Evolutionary conservation across 2,888 invertebrate genomes (phyloP).

Genomic region (Osmoderma eremita): DNA sequence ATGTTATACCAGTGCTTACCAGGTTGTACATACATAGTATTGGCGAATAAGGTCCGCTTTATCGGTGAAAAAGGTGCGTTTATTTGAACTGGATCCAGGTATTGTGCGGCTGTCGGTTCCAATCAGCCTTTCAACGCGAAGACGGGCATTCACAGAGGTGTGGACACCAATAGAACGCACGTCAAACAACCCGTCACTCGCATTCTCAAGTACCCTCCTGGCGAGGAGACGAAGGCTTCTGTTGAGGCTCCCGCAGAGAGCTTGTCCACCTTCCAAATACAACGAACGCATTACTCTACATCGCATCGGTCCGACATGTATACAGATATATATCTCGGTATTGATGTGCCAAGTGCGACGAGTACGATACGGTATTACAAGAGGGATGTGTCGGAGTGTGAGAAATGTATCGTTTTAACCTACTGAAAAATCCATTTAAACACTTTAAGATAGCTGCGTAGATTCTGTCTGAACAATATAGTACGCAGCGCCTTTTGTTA

Average conservation of each 20-base stretch:
- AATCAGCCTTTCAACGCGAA: slow-evolving; percentile 55
- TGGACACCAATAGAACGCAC: slow-evolving; percentile 60
- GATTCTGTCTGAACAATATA: no score
- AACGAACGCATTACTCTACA: slow-evolving; percentile 16
- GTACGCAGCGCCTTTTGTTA: no score
- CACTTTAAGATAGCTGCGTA: no score
- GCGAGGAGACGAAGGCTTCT: slow-evolving; percentile 37
- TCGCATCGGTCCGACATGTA: neutral
- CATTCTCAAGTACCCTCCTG: slow-evolving; percentile 37
- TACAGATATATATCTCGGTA: slow-evolving; percentile 6
- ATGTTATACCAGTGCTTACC: neutral
- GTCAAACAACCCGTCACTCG: slow-evolving; percentile 61
- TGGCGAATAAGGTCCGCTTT: slow-evolving; percentile 24
- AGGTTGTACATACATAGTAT: neutral
- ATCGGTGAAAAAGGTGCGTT: slow-evolving; percentile 36
- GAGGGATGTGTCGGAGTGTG: no score
- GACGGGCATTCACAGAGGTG: slow-evolving; percentile 62
- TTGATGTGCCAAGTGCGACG: neutral
- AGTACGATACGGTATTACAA: neutral
- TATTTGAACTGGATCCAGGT: slow-evolving; percentile 41
- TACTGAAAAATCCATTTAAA: no score
- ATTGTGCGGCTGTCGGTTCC: slow-evolving; percentile 59
- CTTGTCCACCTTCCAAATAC: slow-evolving; percentile 31
- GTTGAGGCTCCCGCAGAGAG: slow-evolving; percentile 35
- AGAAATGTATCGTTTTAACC: no score